phyloP scores from a whole-genome alignment of 2,113 vertebrate genomes.

The Riparia riparia region DNA sequence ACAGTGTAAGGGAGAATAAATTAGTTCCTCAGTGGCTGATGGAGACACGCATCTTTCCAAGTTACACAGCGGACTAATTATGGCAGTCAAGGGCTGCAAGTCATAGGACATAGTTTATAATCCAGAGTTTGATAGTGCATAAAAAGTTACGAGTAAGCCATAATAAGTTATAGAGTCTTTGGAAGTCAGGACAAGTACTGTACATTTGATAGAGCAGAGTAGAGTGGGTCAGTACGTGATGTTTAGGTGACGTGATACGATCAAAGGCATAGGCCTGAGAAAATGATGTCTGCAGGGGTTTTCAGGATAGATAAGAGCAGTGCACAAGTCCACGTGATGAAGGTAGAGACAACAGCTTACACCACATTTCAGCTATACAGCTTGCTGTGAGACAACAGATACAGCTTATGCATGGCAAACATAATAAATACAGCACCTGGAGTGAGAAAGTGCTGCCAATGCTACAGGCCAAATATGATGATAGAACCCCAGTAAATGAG shows the following conservation, averaged over 20 bases:
- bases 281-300: neutral
- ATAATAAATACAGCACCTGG: neutral
- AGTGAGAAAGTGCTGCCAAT: neutral
- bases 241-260: accelerated
- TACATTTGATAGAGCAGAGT: neutral
- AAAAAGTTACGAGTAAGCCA: neutral
- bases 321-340: accelerated
- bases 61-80: neutral
- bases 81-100: neutral
- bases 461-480: neutral
- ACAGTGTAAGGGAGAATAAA: neutral
- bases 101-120: neutral
- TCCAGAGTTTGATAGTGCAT: neutral
- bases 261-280: neutral
- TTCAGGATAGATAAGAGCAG: neutral
- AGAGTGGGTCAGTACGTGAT: neutral
- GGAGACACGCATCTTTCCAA: neutral
- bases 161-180: neutral
- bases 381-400: neutral
- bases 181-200: neutral
- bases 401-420: neutral
- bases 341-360: neutral
- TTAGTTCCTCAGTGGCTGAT: neutral
- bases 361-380: neutral
- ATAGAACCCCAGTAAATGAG: neutral